Evolutionary conservation across 2,888 invertebrate genomes (phyloP), one percentile per base, ranked within the genome.

Genomic region (Prenolepis imparis): DNA sequence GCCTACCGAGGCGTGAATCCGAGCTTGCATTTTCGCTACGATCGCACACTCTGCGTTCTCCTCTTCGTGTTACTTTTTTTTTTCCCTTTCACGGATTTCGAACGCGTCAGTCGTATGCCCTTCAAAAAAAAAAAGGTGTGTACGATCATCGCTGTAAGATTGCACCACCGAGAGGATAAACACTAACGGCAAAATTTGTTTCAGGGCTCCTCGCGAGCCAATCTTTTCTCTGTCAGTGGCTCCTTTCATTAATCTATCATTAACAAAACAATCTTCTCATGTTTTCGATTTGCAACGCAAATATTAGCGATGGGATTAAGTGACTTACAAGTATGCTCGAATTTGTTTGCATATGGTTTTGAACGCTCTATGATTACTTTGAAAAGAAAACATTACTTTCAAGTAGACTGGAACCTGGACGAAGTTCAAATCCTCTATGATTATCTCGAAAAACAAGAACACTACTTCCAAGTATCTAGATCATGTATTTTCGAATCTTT

Each of bases 1-100:
- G 84, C 28, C 86, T 86, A 83, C 68, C 89, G 88, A 85, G 85
- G 84, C 90, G 86, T 91, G 86, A 91, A 91, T 91, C 88, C 87
- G 85, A 83, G 81, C 83, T 67, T 85, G 84, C 85, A 70, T 90
- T 92, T 91, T 91, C 90, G 52, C n/a, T 89, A 90, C 83, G 64
- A 52, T 52, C 48, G 67, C 44, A 32, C 21, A 32, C 21, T 52
- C 32, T n/a, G 55, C 68, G 39, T 68, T 72, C 72, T 44, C 11
- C 44, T 44, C 48, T 80, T 72, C 21, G 32, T 44, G 48, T 9
- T 48, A 48, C 39, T 18, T 63, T 9, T 18, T 63, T 9, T 18
- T 41, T 28, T 21, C 39, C 72, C 52, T 66, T 63, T 44, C 66
- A 28, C 57, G 81, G 36, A 73, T 66, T 39, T 39, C 48, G 55